Evolutionary conservation across 1,140 invertebrate genomes (phyloP), one percentile per base, ranked within the genome.

Genomic region (Drosophila ercepeae): DNA sequence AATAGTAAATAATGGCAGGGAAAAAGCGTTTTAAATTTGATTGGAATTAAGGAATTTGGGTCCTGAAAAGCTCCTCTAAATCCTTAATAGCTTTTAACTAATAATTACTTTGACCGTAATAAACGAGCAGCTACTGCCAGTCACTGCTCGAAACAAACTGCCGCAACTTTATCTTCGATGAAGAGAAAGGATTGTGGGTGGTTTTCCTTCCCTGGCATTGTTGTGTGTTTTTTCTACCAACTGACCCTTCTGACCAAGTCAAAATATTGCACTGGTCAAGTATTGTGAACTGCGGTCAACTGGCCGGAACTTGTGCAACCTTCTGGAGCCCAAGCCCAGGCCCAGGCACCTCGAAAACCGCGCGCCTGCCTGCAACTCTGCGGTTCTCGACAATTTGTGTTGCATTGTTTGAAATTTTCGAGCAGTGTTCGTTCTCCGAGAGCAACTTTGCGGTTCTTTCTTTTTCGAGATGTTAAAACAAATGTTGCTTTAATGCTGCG

Each of bases 401-500:
- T 86, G 77, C 82, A 86, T 86, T 86, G 82, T 86, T 67, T 82
- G 52, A 75, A 71, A 65, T 74, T 76, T 74, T 63, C 51, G 75
- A 65, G 65, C 45, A 39, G 19, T 4, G 18, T 48, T 63, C 63
- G 18, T 48, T 63, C 63, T 42, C 25, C 45, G 27, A 32, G 9
- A 32, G 29, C 39, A 21, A 41, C 39, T 44, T 52, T 68, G 64
- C 27, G 64, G 63, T 44, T 25, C 36, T 3, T 45, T 45, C 19
- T 27, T 16, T 48, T 16, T 18, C 25, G 44, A 61, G 57, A 45
- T 72, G 49, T 59, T 69, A 69, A 88, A 86, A 86, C 82, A 86
- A 86, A 86, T 86, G 81, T 86, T 88, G 82, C 82, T 79, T 86
- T 86, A 86, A 88, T 88, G 82, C 72, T 86, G 79, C 67, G 81